These are phyloP conservation scores for Equus quagga DNA, from an alignment of 2,113 vertebrate species.

Conservation along the genomic window DNA sequence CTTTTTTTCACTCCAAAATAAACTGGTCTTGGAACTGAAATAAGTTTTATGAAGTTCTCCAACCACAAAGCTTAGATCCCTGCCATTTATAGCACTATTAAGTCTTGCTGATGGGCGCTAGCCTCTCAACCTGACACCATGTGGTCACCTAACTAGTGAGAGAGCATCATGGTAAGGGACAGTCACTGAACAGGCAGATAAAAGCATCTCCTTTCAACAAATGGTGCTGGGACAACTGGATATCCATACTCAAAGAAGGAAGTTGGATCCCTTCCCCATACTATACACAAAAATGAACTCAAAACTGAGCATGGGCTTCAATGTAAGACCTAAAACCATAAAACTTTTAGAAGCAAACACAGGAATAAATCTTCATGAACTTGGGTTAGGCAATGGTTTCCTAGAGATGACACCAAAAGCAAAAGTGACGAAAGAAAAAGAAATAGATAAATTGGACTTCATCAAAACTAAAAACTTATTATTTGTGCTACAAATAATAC, in stretches of 20 bases:
- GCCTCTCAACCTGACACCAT: neutral
- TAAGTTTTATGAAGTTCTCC: neutral
- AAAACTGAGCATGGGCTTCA: neutral
- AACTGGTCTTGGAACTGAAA: constrained; percentile 49
- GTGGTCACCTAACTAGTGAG: neutral
- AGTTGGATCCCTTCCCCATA: neutral
- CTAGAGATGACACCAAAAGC: constrained; percentile 28
- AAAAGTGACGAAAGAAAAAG: neutral
- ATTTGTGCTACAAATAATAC: neutral
- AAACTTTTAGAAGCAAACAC: neutral
- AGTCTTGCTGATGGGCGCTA: neutral
- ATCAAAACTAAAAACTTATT: constrained; percentile 23
- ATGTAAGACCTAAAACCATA: neutral
- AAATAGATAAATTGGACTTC: neutral
- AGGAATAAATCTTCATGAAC: neutral
- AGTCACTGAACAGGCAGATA: neutral
- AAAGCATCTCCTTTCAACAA: constrained; percentile 11
- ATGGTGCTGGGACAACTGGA: neutral
- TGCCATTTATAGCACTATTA: neutral
- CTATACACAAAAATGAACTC: neutral
- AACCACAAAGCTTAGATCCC: neutral
- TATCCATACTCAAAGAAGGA: constrained; percentile 28
- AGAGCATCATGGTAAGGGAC: neutral
- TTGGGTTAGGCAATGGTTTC: constrained; percentile 22
- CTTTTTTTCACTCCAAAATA: constrained; percentile 40